Base-by-base conservation (phyloP, 2,888 invertebrate species). In the Zonitis immaculata region DNA sequence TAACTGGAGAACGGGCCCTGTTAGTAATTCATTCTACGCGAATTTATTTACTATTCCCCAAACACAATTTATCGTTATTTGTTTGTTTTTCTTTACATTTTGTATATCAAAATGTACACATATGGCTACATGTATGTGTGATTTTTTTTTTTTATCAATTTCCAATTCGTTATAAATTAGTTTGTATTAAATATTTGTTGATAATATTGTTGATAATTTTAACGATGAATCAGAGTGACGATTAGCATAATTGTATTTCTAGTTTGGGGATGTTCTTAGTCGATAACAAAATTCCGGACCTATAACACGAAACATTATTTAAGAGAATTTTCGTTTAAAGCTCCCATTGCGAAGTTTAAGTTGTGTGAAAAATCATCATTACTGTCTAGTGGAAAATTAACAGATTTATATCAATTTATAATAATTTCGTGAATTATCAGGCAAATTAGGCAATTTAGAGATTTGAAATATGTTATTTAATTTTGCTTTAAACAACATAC, bases 211-310 rank as follows among this genome's bases (percentile, higher is more conserved):
- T n/a, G n/a, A n/a, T n/a, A n/a, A n/a, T n/a, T n/a, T n/a, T n/a
- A n/a, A n/a, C n/a, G n/a, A n/a, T n/a, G n/a, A 55, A 55, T 55
- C 51, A 42, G 27, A 32, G 27, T 30, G 27, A 26, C 61, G 64
- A 63, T 64, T 64, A 62, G 60, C 63, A 64, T 64, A 64, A 63
- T 63, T 62, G 59, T 63, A n/a, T 52, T 47, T 22, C 22, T 52
- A 52, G 54, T 58, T 20, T n/a, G n/a, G 58, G 61, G 60, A 59
- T 64, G 64, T 62, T 61, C 59, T 52, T 56, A 43, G 52, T 60
- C 63, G 64, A 64, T 64, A 64, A 64, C 60, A 57, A 52, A 56
- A 52, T 56, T 56, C 49, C 52, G 45, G 48, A 45, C 49, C 52
- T 51, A 56, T 56, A 44, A 51, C 46, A 52, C 51, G 47, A 51